Conservation (phyloP, 1,140 invertebrate genomes). For the Leptopilina clavipes region DNA sequence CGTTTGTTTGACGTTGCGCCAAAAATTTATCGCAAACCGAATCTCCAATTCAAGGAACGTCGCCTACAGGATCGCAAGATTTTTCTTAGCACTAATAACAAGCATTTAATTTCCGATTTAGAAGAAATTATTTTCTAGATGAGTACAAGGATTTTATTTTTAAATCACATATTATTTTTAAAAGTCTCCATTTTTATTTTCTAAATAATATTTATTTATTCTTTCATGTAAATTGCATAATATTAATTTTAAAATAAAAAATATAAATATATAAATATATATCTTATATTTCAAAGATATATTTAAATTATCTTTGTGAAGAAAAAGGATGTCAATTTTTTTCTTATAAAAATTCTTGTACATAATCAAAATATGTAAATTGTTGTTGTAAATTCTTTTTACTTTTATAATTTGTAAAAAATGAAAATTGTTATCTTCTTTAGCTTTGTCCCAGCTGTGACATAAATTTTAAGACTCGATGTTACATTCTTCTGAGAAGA, state of each 20-base stretch:
- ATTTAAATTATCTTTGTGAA: not conserved
- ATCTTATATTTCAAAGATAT: no score
- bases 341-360: slow-evolving; percentile 7
- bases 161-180: no score
- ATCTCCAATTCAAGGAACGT: not conserved
- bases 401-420: not conserved
- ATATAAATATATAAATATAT: no score
- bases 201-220: no score
- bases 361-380: not conserved
- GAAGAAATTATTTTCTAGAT: not conserved
- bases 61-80: not conserved
- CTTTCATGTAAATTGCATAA: slow-evolving; percentile 11
- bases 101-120: not conserved
- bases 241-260: not conserved
- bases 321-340: not conserved
- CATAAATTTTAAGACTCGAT: not conserved
- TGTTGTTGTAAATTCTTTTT: not conserved
- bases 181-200: no score
- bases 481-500: not conserved
- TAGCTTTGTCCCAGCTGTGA: slow-evolving; percentile 3
- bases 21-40: slow-evolving; percentile 27
- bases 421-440: not conserved
- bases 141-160: not conserved
- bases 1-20: slow-evolving; percentile 72
- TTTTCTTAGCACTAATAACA: slow-evolving; percentile 4